Base-by-base conservation (phyloP, 2,888 invertebrate genomes). In the Alviniconcha strummeri region DNA sequence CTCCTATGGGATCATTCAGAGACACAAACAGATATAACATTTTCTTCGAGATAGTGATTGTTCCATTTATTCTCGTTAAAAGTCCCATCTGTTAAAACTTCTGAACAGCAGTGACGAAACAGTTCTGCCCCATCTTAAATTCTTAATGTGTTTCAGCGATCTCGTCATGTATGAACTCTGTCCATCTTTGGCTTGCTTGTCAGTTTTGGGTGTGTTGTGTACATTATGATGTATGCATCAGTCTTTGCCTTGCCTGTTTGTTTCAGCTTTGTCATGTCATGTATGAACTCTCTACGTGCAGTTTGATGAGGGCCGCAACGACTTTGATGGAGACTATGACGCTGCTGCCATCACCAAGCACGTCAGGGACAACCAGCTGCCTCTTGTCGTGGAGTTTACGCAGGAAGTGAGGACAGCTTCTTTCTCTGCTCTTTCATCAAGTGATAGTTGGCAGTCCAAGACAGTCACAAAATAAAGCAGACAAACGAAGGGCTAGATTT, bases 301-400 rank as follows among this genome's bases (percentile, higher is more conserved):
- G 93, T 94, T 94, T 91, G 94, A 94, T 89, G 94, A 94, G 87
- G 92, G 93, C 54, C 90, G 92, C 82, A 92, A 91, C 85, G 89
- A 91, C 81, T 89, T 91, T 85, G 91, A 90, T 0, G 97, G 95
- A 9, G 97, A 91, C 17, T 75, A 92, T 8, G 91, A 88, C 36
- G 90, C 96, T 86, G 96, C 96, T 55, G 94, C 94, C 82, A 94
- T 99, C 90, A 96, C 96, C 94, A 96, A 96, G 90, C 99, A 98
- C 95, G 96, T 98, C 89, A 95, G 96, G 86, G 95, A 96, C 74
- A 96, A 98, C 93, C 96, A 97, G 83, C 95, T 99, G 93, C 99
- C 99, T 52, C 94, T 97, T 87, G 96, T 99, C 88, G 97, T 98
- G 83, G 99, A 99, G 94, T 99, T 99, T 95, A 98, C 97, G 90